Evolutionary conservation across 2,113 vertebrate genomes (phyloP).

Genomic region (Melospiza georgiana): DNA sequence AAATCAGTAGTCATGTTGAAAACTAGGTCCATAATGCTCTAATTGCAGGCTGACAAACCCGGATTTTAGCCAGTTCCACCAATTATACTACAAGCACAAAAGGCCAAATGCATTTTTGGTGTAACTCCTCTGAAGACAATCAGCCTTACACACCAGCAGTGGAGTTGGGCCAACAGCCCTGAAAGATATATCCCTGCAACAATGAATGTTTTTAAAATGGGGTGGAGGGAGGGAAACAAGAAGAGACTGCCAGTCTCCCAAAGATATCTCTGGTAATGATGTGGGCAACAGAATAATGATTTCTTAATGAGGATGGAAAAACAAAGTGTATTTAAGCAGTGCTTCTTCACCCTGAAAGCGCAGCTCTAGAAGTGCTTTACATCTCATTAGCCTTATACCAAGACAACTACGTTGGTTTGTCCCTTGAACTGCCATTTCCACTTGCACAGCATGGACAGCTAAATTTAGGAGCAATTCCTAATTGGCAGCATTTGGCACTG

Average conservation of each 20-base stretch:
- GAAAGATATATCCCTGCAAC: conserved; percentile 8
- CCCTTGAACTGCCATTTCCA: background rate
- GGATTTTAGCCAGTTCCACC: conserved; percentile 37
- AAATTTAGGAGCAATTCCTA: background rate
- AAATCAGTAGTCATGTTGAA: background rate
- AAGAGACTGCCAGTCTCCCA: conserved; percentile 38
- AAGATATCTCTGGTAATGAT: background rate
- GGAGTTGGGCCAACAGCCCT: conserved; percentile 39
- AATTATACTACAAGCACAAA: conserved; percentile 48
- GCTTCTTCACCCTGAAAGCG: background rate
- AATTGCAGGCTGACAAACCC: background rate
- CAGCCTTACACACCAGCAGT: conserved; percentile 14
- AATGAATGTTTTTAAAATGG: conserved; percentile 37
- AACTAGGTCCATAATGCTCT: background rate
- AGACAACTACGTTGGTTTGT: background rate
- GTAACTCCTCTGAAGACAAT: conserved; percentile 34
- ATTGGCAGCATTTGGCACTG: background rate
- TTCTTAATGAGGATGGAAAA: background rate
- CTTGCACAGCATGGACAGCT: background rate
- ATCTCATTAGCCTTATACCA: background rate
- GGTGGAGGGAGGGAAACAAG: conserved; percentile 34
- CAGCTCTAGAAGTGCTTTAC: background rate
- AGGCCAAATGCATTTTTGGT: conserved; percentile 40
- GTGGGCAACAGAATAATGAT: background rate
- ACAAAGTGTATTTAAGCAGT: background rate